phyloP scores from a whole-genome alignment of 2,888 invertebrate species.

The Graphium colonna region DNA sequence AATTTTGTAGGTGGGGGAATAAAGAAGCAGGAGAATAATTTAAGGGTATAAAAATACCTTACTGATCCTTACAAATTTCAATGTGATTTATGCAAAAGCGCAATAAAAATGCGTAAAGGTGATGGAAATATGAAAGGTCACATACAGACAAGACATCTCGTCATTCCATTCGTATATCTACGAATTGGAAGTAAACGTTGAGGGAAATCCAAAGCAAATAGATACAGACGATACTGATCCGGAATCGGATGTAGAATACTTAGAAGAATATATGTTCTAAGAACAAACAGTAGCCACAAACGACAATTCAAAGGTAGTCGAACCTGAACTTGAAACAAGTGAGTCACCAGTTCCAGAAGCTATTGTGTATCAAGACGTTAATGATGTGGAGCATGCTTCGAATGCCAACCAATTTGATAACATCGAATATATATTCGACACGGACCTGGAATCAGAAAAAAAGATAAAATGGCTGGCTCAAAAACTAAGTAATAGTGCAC shows the following conservation, averaged over 20 bases:
- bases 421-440: conserved; percentile 6
- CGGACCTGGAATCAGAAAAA: conserved; percentile 3
- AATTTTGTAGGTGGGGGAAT: too few relatives aligned
- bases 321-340: not conserved
- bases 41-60: conserved; percentile 16
- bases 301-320: not conserved
- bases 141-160: conserved; percentile 8
- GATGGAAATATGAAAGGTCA: conserved; percentile 20
- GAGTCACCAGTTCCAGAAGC: not conserved
- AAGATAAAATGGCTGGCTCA: conserved; percentile 20
- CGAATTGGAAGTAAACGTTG: conserved; percentile 7
- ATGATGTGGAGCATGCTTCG: conserved; percentile 1
- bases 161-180: too few relatives aligned
- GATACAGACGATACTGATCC: not conserved
- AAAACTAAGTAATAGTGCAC: conserved; percentile 13
- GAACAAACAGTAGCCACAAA: conserved; percentile 2
- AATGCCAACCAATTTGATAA: conserved; percentile 7
- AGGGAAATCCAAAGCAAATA: not conserved
- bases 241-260: conserved; percentile 3
- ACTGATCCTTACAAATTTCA: conserved; percentile 1
- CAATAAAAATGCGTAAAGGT: conserved; percentile 17
- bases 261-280: conserved; percentile 10
- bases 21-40: not conserved
- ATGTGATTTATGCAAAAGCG: conserved; percentile 10
- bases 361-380: conserved; percentile 9